Evolutionary conservation across 2,888 invertebrate genomes (phyloP).

Genomic region (Hoplodrina blanda): DNA sequence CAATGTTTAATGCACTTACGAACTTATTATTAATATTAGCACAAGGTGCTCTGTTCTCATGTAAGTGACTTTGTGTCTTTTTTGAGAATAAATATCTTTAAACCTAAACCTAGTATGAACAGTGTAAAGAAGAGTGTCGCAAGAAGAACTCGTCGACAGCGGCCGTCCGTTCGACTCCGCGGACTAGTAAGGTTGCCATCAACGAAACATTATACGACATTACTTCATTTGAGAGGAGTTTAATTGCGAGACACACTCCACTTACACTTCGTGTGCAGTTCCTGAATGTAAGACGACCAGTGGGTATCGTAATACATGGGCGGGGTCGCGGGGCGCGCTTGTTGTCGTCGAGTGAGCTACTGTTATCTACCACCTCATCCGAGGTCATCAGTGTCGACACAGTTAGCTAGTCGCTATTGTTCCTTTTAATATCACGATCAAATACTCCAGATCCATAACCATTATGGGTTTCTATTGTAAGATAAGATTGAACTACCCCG

Average conservation of each 20-base stretch:
- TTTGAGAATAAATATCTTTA: too few species aligned
- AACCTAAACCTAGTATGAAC: too few species aligned
- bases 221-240: conserved; percentile 34
- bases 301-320: too few species aligned
- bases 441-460: conserved; percentile 11
- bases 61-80: too few species aligned
- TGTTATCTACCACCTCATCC: conserved; percentile 25
- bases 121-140: background rate
- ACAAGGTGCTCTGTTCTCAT: too few species aligned
- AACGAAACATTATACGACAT: conserved; percentile 41
- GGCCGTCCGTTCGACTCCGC: conserved; percentile 2
- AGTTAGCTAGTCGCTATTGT: conserved; percentile 25
- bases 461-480: conserved; percentile 4
- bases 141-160: background rate
- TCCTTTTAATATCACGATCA: conserved; percentile 3
- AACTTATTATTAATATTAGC: too few species aligned
- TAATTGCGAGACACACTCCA: conserved; percentile 20
- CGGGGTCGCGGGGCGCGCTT: background rate
- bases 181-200: conserved; percentile 12
- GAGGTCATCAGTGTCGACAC: conserved; percentile 36
- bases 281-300: background rate
- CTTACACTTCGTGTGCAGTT: background rate
- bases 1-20: too few species aligned
- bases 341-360: too few species aligned
- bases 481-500: background rate